phyloP scores from a whole-genome alignment of 2,113 vertebrate species.

The Melanerpes aurifrons region DNA sequence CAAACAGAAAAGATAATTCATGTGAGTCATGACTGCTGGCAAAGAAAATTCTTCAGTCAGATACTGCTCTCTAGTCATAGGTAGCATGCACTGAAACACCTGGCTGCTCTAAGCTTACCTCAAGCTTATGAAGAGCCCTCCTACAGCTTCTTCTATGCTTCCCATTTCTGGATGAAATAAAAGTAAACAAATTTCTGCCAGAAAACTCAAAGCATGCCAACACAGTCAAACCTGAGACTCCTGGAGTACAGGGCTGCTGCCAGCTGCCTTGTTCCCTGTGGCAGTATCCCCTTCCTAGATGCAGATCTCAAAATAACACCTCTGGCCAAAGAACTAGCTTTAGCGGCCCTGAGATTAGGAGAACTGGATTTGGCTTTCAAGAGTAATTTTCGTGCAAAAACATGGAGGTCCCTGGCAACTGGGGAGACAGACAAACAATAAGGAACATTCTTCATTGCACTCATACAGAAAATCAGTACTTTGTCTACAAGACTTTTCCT shows the following conservation, averaged over 20 bases:
- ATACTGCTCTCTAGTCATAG: neutral
- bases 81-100: constrained; percentile 42
- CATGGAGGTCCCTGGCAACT: constrained; percentile 15
- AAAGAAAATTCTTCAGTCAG: constrained; percentile 28
- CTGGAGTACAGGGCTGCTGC: neutral
- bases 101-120: constrained; percentile 37
- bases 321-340: constrained; percentile 14
- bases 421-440: neutral
- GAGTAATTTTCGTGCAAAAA: constrained; percentile 30
- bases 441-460: neutral
- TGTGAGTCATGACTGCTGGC: constrained; percentile 39
- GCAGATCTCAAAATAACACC: constrained; percentile 59
- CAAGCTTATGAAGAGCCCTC: constrained; percentile 14
- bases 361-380: constrained; percentile 34
- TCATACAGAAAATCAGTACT: neutral
- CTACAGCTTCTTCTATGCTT: constrained; percentile 19
- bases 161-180: constrained; percentile 35
- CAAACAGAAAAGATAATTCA: constrained; percentile 44
- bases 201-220: constrained; percentile 38
- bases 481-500: neutral
- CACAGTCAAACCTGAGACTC: constrained; percentile 22
- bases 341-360: neutral
- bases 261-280: constrained; percentile 10
- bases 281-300: constrained; percentile 47
- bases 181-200: neutral